Evolutionary conservation across 2,113 vertebrate species (phyloP), one percentile per base, ranked within the genome.

Genomic region (Elephas maximus): DNA sequence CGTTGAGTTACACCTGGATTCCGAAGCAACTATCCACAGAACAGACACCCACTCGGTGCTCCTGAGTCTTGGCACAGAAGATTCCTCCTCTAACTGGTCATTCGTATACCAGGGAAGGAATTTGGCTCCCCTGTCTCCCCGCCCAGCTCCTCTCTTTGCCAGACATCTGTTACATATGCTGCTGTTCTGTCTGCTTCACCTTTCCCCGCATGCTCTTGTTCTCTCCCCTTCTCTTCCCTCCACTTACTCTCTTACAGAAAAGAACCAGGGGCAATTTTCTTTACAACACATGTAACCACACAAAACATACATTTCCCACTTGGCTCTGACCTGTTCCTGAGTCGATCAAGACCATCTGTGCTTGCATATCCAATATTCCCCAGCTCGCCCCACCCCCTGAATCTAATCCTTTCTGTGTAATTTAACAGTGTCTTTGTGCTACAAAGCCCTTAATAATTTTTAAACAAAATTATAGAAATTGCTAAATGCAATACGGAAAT

Each of bases 371-470:
- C 91, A 97, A 71, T 98, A 98, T 92, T 93, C 57, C 45, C n/a
- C 76, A 86, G 24, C 79, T 51, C 20, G 93, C 69, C 48, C 82
- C 48, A 63, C 28, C 85, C 83, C 77, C 95, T 96, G 93, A 97
- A 97, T 96, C 76, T 79, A 98, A 97, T 97, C 81, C 93, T 96
- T 94, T 95, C 95, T 97, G n/a, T 97, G 79, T 83, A 97, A 96
- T 91, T 94, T 97, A 98, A 74, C 84, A 97, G 86, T 63, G 45
- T 93, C 77, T 97, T 91, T 98, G 94, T 93, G 80, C 94, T 90
- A 96, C 41, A 97, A 96, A 96, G 41, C 81, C 37, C 89, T 97
- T 92, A 97, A 96, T 88, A 97, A 97, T 97, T 98, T 97, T 98
- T 90, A 93, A 98, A 95, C 91, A 98, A 88, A 79, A 95, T 44